A percentile compares a stretch with the other conserved stretches of the same genome.
Conservation (phyloP, 1,140 invertebrate species). For the Meloidogyne exigua region DNA sequence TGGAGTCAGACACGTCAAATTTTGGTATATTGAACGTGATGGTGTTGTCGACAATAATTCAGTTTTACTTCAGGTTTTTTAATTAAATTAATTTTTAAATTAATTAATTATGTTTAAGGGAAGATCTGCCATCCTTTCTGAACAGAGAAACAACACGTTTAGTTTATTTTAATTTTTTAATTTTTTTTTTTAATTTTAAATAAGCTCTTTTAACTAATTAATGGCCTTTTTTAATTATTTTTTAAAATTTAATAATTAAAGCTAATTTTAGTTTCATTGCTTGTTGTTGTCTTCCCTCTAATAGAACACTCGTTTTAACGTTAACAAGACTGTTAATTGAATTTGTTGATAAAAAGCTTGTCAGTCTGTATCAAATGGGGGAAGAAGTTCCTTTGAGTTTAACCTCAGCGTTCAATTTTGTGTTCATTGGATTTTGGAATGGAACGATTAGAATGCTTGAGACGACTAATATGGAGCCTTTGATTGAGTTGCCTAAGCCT, state of each 20-base stretch:
- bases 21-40: constrained; percentile 48
- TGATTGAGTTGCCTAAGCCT: constrained; percentile 31
- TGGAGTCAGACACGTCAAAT: constrained; percentile 52
- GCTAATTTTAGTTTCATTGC: not conserved
- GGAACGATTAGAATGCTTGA: constrained; percentile 48
- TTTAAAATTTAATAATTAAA: not conserved
- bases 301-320: not conserved
- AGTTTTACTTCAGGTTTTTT: constrained; percentile 37
- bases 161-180: constrained; percentile 42
- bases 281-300: not conserved
- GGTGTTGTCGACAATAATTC: not conserved
- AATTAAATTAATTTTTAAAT: constrained; percentile 4
- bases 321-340: constrained; percentile 49
- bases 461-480: constrained; percentile 28
- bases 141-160: constrained; percentile 57
- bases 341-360: constrained; percentile 55
- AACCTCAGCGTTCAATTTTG: not conserved
- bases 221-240: not conserved
- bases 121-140: constrained; percentile 52
- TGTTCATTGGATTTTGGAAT: constrained; percentile 54
- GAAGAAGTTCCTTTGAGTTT: constrained; percentile 29
- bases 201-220: not conserved
- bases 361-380: constrained; percentile 48
- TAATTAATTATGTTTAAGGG: constrained; percentile 33
- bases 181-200: not conserved